Evolutionary conservation across 92 coral and sea anemone genomes (phyloP).

Genomic region (Anthopleura xanthogrammica): DNA sequence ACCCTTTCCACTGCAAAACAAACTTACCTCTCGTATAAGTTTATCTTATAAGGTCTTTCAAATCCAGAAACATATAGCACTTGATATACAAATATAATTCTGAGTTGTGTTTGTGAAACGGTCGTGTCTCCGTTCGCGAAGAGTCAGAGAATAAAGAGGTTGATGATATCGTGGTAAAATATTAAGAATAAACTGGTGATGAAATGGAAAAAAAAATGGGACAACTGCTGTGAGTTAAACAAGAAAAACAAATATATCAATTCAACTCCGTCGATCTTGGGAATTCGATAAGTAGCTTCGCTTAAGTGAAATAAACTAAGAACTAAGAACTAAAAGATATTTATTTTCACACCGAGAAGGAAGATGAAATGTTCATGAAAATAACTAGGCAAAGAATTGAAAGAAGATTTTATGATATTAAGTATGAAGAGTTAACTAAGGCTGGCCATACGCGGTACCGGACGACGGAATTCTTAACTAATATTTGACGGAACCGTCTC

Average conservation of each 20-base stretch:
- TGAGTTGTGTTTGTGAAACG: not conserved
- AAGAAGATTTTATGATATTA: not conserved
- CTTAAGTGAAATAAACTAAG: too few relatives aligned
- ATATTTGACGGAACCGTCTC: too few relatives aligned
- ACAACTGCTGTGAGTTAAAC: not conserved
- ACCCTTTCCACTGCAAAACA: too few relatives aligned
- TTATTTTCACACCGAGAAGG: too few relatives aligned
- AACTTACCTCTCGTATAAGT: too few relatives aligned
- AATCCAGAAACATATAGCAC: not conserved
- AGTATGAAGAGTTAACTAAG: not conserved
- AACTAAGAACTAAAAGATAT: too few relatives aligned
- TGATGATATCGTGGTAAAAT: not conserved
- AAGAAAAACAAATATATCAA: too few relatives aligned
- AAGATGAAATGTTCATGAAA: not conserved
- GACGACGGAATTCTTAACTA: too few relatives aligned
- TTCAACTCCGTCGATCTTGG: too few relatives aligned
- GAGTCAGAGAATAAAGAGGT: not conserved
- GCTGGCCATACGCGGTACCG: too few relatives aligned
- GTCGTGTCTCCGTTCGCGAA: not conserved
- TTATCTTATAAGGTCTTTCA: not conserved
- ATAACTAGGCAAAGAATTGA: too few relatives aligned
- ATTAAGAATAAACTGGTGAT: not conserved
- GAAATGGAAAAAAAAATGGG: not conserved
- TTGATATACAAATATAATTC: not conserved
- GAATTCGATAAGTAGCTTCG: too few relatives aligned